A percentile compares a stretch with the other conserved stretches of the same genome.
phyloP scores from a whole-genome alignment of 1,140 invertebrate species.

The Homalodisca vitripennis region DNA sequence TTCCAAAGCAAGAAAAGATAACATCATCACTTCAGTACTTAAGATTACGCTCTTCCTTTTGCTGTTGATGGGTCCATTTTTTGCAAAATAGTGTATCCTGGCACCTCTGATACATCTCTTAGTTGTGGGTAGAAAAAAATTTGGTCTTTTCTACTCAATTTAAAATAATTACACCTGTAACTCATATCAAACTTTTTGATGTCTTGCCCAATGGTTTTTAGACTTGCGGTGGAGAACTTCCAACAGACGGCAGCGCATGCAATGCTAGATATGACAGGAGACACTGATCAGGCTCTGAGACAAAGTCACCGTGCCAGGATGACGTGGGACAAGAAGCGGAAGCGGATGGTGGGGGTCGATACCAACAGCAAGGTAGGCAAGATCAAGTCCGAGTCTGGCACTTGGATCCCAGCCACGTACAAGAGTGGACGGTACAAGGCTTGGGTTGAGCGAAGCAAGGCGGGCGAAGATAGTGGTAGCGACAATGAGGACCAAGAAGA shows the following conservation, averaged over 20 bases:
- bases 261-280: constrained; percentile 77
- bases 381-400: constrained; percentile 93
- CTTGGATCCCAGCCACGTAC: constrained; percentile 90
- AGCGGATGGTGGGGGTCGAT: constrained; percentile 82
- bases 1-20: too few relatives aligned
- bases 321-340: constrained; percentile 89
- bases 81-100: too few relatives aligned
- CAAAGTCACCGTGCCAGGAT: constrained; percentile 56
- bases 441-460: constrained; percentile 85
- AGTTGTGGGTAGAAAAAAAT: too few relatives aligned
- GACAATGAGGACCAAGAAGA: constrained; percentile 50
- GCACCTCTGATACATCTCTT: too few relatives aligned
- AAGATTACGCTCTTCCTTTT: too few relatives aligned
- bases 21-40: too few relatives aligned
- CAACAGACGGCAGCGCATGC: constrained; percentile 67
- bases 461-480: constrained; percentile 55
- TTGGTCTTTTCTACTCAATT: too few relatives aligned
- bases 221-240: constrained; percentile 74
- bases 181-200: too few relatives aligned
- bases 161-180: too few relatives aligned
- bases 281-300: constrained; percentile 65
- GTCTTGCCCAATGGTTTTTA: too few relatives aligned
- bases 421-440: constrained; percentile 86
- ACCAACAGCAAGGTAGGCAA: constrained; percentile 57
- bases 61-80: too few relatives aligned